Percentiles rank a stretch among this genome's conserved stretches.
These are phyloP conservation scores for Leguminivora glycinivorella DNA, from an alignment of 1,140 invertebrate genomes.

Conservation along the genomic window DNA sequence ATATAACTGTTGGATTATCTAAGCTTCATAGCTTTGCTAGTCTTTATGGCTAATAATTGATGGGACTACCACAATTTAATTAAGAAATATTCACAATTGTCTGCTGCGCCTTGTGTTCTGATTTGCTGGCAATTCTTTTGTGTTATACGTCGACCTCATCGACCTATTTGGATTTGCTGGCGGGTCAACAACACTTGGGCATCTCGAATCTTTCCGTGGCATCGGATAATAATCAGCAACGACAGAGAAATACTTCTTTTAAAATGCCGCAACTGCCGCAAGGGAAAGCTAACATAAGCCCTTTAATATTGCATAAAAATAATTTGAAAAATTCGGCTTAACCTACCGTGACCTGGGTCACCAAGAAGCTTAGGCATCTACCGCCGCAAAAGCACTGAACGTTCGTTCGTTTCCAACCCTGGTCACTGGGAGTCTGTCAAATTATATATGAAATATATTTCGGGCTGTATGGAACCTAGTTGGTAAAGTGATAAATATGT, in stretches of 20 bases:
- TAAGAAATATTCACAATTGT: not conserved
- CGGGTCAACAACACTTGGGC: not conserved
- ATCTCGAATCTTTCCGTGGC: not conserved
- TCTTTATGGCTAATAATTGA: conserved; percentile 20
- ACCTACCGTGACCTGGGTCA: too few relatives aligned
- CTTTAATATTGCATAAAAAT: too few relatives aligned
- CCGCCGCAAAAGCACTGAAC: too few relatives aligned
- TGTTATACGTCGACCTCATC: not conserved
- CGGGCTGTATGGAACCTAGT: too few relatives aligned
- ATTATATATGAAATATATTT: too few relatives aligned
- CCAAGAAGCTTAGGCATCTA: too few relatives aligned
- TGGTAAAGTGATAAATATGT: not conserved
- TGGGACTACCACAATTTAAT: not conserved
- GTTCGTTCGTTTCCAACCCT: too few relatives aligned
- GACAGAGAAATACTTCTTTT: not conserved
- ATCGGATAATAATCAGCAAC: not conserved
- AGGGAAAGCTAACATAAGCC: not conserved
- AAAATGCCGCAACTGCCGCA: not conserved
- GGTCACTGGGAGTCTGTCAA: too few relatives aligned
- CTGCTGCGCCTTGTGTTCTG: not conserved
- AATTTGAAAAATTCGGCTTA: too few relatives aligned
- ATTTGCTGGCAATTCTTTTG: not conserved
- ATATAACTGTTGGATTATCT: not conserved
- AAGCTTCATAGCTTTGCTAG: conserved; percentile 4
- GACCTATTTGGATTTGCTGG: conserved; percentile 3